Conservation (phyloP, 1,140 invertebrate species). For the Bombyx mandarina region DNA sequence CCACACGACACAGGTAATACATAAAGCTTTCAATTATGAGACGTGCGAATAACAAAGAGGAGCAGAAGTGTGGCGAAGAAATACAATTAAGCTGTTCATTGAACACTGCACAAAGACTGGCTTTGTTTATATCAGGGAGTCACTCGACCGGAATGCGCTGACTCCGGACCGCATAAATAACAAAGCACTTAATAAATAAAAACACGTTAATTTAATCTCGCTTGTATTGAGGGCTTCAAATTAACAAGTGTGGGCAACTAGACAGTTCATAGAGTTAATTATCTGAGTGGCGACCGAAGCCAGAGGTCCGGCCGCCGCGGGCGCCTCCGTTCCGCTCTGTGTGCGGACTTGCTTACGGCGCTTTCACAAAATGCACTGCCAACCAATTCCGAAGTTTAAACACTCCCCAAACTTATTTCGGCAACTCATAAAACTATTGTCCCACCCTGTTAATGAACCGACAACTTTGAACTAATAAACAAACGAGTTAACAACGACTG, state of each 20-base stretch:
- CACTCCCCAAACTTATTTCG: constrained; percentile 55
- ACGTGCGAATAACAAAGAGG: constrained; percentile 18
- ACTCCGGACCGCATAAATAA: constrained; percentile 17
- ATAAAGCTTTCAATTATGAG: constrained; percentile 11
- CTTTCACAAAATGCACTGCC: constrained; percentile 52
- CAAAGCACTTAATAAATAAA: no score
- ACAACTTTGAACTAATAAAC: constrained; percentile 4
- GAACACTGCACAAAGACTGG: constrained; percentile 43
- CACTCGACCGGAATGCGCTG: constrained; percentile 29
- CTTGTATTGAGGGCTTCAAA: no score
- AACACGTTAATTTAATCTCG: no score
- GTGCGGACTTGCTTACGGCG: constrained; percentile 35
- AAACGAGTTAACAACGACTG: no score
- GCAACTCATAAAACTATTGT: constrained; percentile 65
- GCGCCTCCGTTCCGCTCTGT: constrained; percentile 23
- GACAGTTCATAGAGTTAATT: constrained; percentile 66
- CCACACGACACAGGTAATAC: no score
- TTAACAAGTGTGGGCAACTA: constrained; percentile 15
- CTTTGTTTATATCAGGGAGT: constrained; percentile 43
- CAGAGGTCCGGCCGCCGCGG: constrained; percentile 36
- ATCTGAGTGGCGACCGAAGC: constrained; percentile 31
- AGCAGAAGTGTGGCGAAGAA: constrained; percentile 46
- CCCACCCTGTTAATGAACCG: constrained; percentile 24
- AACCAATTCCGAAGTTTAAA: constrained; percentile 61
- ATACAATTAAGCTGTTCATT: constrained; percentile 62